phyloP scores from a whole-genome alignment of 1,140 invertebrate species.

The Anastrepha ludens region DNA sequence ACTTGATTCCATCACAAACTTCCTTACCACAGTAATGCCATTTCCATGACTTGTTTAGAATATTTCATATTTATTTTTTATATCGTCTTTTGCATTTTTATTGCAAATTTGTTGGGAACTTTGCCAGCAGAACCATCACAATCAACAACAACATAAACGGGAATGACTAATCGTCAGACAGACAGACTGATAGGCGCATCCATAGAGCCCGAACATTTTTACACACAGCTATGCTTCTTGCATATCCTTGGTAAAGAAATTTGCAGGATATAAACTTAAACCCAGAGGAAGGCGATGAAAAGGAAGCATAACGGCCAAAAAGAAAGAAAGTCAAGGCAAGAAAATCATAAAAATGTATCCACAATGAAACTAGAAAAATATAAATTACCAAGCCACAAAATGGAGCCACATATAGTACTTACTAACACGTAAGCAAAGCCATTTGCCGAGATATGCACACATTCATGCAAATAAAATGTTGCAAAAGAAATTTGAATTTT shows the following conservation, averaged over 20 bases:
- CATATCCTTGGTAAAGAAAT: no score
- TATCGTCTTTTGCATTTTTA: not conserved
- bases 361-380: constrained; percentile 50
- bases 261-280: not conserved
- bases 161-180: no score
- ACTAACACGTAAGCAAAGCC: not conserved
- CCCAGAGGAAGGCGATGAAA: not conserved
- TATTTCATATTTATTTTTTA: not conserved
- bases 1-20: not conserved
- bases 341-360: constrained; percentile 46
- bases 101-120: constrained; percentile 15
- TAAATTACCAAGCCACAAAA: constrained; percentile 50
- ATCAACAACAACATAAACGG: not conserved
- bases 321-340: not conserved
- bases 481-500: constrained; percentile 57
- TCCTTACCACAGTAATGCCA: no score
- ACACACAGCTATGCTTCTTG: no score
- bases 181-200: no score
- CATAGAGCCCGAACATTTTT: no score
- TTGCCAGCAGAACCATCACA: no score
- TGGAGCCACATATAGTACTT: not conserved
- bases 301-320: not conserved
- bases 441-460: not conserved
- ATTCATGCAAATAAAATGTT: not conserved
- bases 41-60: no score